Evolutionary conservation across 2,797 vertebrate genomes (phyloP).

Genomic region (Characodon lateralis): DNA sequence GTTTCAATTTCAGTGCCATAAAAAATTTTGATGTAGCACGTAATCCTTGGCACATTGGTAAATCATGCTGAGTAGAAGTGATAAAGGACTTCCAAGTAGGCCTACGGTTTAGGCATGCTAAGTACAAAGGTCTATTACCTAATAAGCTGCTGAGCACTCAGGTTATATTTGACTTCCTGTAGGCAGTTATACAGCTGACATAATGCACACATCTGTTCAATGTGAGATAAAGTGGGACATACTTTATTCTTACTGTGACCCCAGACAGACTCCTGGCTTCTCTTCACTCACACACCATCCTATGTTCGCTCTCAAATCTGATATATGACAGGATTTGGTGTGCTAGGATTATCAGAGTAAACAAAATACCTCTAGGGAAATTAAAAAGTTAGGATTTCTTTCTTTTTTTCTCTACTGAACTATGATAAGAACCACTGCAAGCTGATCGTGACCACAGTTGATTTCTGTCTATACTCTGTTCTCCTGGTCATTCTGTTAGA

Average conservation of each 20-base stretch:
- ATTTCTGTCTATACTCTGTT: constrained; percentile 41
- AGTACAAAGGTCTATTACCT: not conserved
- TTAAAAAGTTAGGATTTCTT: constrained; percentile 22
- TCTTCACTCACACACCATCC: constrained; percentile 34
- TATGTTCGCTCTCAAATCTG: constrained; percentile 28
- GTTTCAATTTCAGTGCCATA: not conserved
- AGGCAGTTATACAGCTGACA: not conserved
- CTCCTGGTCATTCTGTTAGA: constrained; percentile 46
- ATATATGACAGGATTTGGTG: constrained; percentile 29
- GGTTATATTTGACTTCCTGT: not conserved
- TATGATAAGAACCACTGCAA: constrained; percentile 1
- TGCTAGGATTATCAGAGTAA: constrained; percentile 11
- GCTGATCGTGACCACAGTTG: constrained; percentile 41
- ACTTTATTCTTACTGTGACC: constrained; percentile 18
- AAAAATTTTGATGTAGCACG: not conserved
- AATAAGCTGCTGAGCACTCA: not conserved
- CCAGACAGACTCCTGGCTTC: constrained; percentile 25
- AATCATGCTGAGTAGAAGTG: not conserved
- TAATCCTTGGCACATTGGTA: not conserved
- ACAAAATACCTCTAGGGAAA: constrained; percentile 16
- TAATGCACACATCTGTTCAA: constrained; percentile 14
- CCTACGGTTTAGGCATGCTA: constrained; percentile 1
- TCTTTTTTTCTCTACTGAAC: not conserved
- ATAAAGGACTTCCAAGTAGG: not conserved
- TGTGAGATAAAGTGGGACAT: constrained; percentile 23